A percentile compares a stretch with the other conserved stretches of the same genome.
phyloP scores from a whole-genome alignment of 92 coral and sea anemone species.

The Ricordea florida region DNA sequence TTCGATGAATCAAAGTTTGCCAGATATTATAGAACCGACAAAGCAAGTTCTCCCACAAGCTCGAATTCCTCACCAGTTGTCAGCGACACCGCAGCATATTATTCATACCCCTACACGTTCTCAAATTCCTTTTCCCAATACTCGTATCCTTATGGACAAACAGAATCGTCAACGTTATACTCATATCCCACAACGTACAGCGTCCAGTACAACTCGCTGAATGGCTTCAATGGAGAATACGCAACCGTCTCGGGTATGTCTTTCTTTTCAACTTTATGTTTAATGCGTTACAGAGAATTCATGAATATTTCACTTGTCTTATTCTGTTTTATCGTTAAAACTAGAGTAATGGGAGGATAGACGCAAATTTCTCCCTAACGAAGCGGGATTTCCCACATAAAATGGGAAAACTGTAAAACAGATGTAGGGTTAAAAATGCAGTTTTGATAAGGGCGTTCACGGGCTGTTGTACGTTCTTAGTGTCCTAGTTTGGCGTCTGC shows the following conservation, averaged over 20 bases:
- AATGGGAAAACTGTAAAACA: background rate
- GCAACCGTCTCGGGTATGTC: constrained; percentile 70
- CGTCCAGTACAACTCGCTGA: constrained; percentile 71
- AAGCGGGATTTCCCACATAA: background rate
- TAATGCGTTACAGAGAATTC: constrained; percentile 64
- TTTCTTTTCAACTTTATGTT: constrained; percentile 58
- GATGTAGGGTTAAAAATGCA: constrained; percentile 21
- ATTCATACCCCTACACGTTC: constrained; percentile 89
- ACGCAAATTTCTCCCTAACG: background rate
- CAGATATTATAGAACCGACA: constrained; percentile 98
- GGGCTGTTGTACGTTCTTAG: constrained; percentile 25
- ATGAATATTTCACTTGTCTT: constrained; percentile 72
- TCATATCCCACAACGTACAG: constrained; percentile 86
- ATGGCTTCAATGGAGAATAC: constrained; percentile 71
- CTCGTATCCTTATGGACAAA: constrained; percentile 76
- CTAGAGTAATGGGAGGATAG: constrained; percentile 26
- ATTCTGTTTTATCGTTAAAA: constrained; percentile 46
- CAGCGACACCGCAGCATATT: constrained; percentile 72
- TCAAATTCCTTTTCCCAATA: constrained; percentile 79
- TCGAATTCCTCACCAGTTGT: constrained; percentile 86
- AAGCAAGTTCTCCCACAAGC: constrained; percentile 81
- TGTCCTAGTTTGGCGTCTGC: constrained; percentile 5
- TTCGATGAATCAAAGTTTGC: constrained; percentile 99
- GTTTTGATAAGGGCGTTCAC: constrained; percentile 36
- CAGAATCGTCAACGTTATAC: constrained; percentile 74